Base-by-base conservation (phyloP, 2,888 invertebrate genomes). In the Scaptomyza cyrtandrae region DNA sequence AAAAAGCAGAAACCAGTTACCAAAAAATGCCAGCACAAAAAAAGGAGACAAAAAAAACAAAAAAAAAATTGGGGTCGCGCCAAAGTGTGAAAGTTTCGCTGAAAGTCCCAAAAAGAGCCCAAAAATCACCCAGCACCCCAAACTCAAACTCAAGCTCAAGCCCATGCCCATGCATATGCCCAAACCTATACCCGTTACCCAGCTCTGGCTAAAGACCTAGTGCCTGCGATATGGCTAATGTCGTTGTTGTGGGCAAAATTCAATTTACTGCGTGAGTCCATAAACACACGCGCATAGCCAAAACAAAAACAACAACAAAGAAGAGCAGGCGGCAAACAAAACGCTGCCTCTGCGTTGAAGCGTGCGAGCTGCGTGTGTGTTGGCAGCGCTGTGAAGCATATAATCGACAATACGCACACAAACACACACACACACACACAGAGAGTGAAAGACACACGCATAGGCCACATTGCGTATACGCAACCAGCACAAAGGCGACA, bases 241-340 rank as follows among this genome's bases (percentile, higher is more conserved):
- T 83, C 83, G 74, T 83, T 83, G 81, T 75, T 82, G 83, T 82
- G 86, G 82, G 76, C 69, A 82, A 86, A 87, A 87, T 87, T 87
- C 86, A 87, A 87, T 87, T 87, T 87, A 85, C 83, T 84, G 81
- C 72, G 81, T 62, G 81, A 84, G 84, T 86, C 84, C 78, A 86
- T 86, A 74, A 64, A 78, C 75, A 79, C 75, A 54, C 66, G 53
- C 68, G 53, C 68, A 63, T 27, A 64, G 41, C 24, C 33, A 54
- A 58, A 59, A 24, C 45, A 48, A 48, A 66, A 75, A 33, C 49
- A 58, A 35, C 16, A 39, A 16, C 39, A 39, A 31, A 31, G 13
- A n/a, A 46, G 37, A 50, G 66, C 54, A 53, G 37, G 52, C 52
- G 50, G 56, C 70, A 66, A 62, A 66, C 68, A 70, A 67, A 73